Percentiles rank a stretch among this genome's conserved stretches.
These are phyloP conservation scores for Lepidotrigona ventralis DNA, from an alignment of 1,140 invertebrate species.

Conservation along the genomic window DNA sequence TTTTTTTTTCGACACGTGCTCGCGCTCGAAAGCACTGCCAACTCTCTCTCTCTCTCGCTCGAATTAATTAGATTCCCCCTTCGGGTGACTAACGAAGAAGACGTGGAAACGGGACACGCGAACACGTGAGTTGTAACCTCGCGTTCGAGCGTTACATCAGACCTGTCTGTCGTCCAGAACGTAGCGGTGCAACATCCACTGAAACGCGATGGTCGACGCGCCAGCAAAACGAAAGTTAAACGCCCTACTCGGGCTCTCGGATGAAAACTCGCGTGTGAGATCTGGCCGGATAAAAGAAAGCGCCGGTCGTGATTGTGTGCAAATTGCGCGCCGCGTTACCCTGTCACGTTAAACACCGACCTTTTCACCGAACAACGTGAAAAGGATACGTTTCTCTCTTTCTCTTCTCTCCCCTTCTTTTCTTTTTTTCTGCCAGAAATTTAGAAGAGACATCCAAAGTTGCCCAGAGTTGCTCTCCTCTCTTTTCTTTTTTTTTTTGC, in stretches of 20 bases:
- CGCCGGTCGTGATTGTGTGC: conserved; percentile 50
- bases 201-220: background rate
- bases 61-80: conserved; percentile 47
- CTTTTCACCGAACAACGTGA: background rate
- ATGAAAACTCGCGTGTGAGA: conserved; percentile 27
- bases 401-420: background rate
- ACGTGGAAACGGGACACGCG: conserved; percentile 15
- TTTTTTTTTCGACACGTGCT: background rate
- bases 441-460: background rate
- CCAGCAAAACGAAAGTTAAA: conserved; percentile 12
- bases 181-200: background rate
- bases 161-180: conserved; percentile 3
- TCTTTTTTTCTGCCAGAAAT: background rate
- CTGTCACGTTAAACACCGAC: background rate
- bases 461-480: too few relatives aligned
- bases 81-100: conserved; percentile 37
- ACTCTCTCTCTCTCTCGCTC: too few relatives aligned
- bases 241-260: background rate
- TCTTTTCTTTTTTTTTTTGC: too few relatives aligned
- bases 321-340: conserved; percentile 32
- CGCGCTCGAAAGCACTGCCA: background rate
- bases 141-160: background rate
- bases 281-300: conserved; percentile 41
- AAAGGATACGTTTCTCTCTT: background rate
- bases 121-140: background rate